Evolutionary conservation across 1,140 invertebrate genomes (phyloP).

Genomic region (Phocides pigmalion): DNA sequence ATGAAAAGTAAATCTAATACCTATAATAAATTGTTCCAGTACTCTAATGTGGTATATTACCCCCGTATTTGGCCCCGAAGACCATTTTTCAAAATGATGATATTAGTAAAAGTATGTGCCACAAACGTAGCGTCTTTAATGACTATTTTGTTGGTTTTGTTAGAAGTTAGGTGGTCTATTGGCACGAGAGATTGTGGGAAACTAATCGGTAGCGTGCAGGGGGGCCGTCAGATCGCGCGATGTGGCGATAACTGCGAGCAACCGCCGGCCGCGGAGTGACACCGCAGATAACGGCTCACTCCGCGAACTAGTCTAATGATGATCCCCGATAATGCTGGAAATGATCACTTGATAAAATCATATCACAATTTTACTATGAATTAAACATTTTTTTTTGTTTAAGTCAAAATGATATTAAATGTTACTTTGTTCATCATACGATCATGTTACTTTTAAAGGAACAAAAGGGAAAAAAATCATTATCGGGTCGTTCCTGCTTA

Average conservation of each 20-base stretch:
- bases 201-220: slow-evolving; percentile 34
- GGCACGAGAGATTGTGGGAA: slow-evolving; percentile 16
- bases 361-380: neutral
- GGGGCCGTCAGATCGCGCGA: slow-evolving; percentile 15
- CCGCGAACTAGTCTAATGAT: slow-evolving; percentile 19
- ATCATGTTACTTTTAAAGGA: too few species aligned
- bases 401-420: too few species aligned
- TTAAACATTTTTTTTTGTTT: too few species aligned
- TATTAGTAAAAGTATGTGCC: too few species aligned
- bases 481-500: too few species aligned
- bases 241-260: slow-evolving; percentile 24
- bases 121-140: neutral
- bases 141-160: neutral
- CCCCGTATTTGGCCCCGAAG: too few species aligned
- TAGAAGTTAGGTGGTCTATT: slow-evolving; percentile 7
- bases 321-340: slow-evolving; percentile 7
- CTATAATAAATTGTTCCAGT: too few species aligned
- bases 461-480: too few species aligned
- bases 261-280: slow-evolving; percentile 30
- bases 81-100: too few species aligned
- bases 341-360: neutral
- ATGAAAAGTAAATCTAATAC: too few species aligned
- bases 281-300: slow-evolving; percentile 33
- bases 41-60: too few species aligned
- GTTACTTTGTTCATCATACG: too few species aligned